phyloP scores from a whole-genome alignment of 2,888 invertebrate species.

The Seira sanloemensis region DNA sequence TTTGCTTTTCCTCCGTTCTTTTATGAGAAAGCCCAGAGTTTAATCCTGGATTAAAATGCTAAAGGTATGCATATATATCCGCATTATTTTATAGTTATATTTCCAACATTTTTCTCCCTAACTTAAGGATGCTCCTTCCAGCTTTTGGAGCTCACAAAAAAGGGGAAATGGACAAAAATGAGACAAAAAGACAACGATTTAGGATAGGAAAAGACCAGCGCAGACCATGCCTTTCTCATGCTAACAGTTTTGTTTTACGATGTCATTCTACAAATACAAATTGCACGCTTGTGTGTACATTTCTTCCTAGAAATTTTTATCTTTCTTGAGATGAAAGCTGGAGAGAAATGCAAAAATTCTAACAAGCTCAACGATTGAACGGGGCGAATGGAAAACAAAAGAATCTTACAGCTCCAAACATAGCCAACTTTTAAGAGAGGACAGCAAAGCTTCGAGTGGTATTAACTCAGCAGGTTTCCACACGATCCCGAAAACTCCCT shows the following conservation, averaged over 20 bases:
- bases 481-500: constrained; percentile 44
- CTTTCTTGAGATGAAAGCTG: no score
- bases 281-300: neutral
- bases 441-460: neutral
- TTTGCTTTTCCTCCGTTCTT: constrained; percentile 3
- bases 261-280: neutral
- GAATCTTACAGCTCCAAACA: no score
- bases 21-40: neutral
- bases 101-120: neutral
- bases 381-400: neutral
- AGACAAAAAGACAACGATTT: neutral
- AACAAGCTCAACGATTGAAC: neutral
- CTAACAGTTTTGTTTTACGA: constrained; percentile 9
- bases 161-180: neutral
- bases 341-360: no score
- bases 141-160: neutral
- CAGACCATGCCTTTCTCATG: neutral
- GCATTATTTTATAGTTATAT: no score
- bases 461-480: constrained; percentile 55
- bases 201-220: neutral
- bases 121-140: neutral
- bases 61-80: neutral
- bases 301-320: neutral
- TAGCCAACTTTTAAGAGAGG: no score
- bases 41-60: neutral